phyloP scores from a whole-genome alignment of 1,140 invertebrate genomes.

The Plectus sambesii region DNA sequence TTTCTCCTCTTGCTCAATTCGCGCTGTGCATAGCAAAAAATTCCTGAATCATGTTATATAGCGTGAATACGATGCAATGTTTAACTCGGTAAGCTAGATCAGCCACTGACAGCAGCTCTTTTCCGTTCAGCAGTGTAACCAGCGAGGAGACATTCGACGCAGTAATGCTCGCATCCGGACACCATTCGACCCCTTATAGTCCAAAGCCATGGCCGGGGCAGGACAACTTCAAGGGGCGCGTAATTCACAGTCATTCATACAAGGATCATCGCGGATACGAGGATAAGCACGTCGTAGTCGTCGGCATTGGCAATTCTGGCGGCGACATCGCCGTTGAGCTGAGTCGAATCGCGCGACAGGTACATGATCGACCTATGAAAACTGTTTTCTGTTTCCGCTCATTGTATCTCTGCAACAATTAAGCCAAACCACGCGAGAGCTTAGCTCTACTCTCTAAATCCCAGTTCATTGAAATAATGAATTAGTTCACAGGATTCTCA shows the following conservation, averaged over 20 bases:
- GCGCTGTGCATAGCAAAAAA: too few relatives aligned
- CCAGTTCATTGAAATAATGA: conserved; percentile 3
- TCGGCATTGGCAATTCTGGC: conserved; percentile 51
- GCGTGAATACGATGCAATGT: too few relatives aligned
- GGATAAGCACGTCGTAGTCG: conserved; percentile 44
- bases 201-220: conserved; percentile 30
- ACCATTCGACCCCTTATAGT: conserved; percentile 31
- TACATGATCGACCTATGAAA: conserved; percentile 13
- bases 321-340: conserved; percentile 50
- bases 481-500: neutral
- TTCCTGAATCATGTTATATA: too few relatives aligned
- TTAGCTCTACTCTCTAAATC: neutral
- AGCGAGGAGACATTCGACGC: conserved; percentile 39
- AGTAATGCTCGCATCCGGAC: conserved; percentile 20
- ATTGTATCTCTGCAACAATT: neutral
- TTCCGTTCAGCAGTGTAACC: conserved; percentile 45
- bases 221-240: conserved; percentile 45
- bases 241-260: conserved; percentile 47
- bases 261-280: conserved; percentile 35
- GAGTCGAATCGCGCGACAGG: conserved; percentile 44
- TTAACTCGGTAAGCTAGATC: too few relatives aligned
- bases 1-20: too few relatives aligned
- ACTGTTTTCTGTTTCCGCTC: conserved; percentile 2
- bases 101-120: too few relatives aligned
- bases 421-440: neutral